Evolutionary conservation across 2,113 vertebrate genomes (phyloP).

Genomic region (Istiophorus platypterus): DNA sequence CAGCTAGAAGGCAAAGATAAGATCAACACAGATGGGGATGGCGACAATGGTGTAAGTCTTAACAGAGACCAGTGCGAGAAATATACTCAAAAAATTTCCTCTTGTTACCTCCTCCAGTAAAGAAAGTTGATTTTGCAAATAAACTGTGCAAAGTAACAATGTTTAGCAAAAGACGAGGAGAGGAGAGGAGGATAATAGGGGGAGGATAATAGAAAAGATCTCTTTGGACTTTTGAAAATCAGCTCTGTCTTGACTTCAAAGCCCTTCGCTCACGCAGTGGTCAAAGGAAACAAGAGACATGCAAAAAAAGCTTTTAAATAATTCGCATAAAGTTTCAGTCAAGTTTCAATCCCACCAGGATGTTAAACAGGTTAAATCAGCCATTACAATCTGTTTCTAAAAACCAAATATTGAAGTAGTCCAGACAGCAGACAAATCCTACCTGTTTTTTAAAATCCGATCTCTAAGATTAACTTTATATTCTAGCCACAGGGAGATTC

Average conservation of each 20-base stretch:
- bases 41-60: conserved; percentile 1
- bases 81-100: conserved; percentile 6
- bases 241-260: background rate
- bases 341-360: too few species aligned
- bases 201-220: background rate
- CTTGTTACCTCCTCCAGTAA: background rate
- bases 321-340: background rate
- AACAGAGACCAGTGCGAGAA: background rate
- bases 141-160: background rate
- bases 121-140: background rate
- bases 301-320: background rate
- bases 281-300: background rate
- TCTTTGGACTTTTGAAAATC: background rate
- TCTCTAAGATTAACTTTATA: background rate
- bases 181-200: too few species aligned
- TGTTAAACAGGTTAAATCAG: too few species aligned
- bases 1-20: conserved; percentile 44
- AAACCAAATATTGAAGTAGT: too few species aligned
- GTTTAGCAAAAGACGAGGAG: too few species aligned
- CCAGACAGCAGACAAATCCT: background rate
- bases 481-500: background rate
- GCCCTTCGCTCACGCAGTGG: background rate
- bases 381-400: too few species aligned
- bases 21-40: conserved; percentile 42
- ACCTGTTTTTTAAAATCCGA: background rate